Conservation (phyloP, 2,113 vertebrate species). For the Oryzias woworae region DNA sequence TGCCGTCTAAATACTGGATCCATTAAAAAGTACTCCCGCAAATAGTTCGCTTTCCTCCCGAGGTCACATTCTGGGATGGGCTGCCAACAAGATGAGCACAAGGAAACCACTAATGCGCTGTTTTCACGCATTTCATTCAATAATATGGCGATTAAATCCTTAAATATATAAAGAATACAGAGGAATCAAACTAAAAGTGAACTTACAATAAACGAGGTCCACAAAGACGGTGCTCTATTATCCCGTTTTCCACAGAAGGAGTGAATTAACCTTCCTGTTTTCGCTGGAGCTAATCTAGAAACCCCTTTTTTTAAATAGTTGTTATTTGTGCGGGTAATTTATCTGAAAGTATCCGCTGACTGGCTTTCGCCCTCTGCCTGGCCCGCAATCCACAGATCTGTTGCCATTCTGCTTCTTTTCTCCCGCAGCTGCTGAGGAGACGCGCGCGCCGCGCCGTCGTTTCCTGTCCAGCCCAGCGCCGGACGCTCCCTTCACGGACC, state of each 20-base stretch:
- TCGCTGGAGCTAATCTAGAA: too few species aligned
- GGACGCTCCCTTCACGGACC: conserved; percentile 34
- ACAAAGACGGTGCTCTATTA: conserved; percentile 56
- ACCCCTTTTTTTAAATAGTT: too few species aligned
- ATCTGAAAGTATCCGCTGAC: conserved; percentile 16
- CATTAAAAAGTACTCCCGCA: neutral
- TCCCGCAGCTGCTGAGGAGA: conserved; percentile 48
- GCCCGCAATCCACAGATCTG: conserved; percentile 24
- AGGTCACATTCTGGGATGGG: conserved; percentile 39
- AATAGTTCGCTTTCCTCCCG: neutral
- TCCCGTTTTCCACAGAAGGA: conserved; percentile 22
- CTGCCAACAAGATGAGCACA: neutral
- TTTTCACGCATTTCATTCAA: too few species aligned
- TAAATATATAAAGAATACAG: neutral
- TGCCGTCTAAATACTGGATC: neutral
- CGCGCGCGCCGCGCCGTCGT: conserved; percentile 62
- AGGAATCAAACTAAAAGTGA: conserved; percentile 1
- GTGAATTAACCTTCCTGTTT: conserved; percentile 15
- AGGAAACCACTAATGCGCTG: too few species aligned
- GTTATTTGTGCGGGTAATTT: neutral
- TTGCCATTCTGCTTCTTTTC: conserved; percentile 58
- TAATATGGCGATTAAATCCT: too few species aligned
- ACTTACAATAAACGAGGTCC: conserved; percentile 57
- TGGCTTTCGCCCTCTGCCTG: conserved; percentile 39
- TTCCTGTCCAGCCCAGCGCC: conserved; percentile 72